These are phyloP conservation scores for Lanius collurio DNA, from an alignment of 2,113 vertebrate genomes.

Conservation along the genomic window DNA sequence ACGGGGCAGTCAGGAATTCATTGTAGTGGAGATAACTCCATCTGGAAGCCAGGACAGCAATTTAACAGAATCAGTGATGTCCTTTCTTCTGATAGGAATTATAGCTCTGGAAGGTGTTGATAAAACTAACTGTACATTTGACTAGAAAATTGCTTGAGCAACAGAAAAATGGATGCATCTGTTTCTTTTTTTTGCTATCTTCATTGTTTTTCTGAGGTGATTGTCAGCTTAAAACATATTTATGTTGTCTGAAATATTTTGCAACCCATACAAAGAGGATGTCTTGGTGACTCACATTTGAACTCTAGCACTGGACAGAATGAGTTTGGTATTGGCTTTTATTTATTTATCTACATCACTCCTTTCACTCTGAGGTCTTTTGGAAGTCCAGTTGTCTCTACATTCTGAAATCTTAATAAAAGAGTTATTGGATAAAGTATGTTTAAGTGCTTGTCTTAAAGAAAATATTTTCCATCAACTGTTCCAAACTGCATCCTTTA, in stretches of 20 bases:
- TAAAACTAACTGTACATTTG: not conserved
- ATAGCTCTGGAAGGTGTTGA: not conserved
- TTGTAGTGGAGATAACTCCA: rapidly evolving
- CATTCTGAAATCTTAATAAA: not conserved
- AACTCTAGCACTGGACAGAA: not conserved
- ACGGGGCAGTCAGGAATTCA: not conserved
- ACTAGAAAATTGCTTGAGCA: not conserved
- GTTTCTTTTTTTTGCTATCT: not conserved
- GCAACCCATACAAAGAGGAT: not conserved
- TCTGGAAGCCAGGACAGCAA: not conserved
- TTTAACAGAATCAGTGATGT: not conserved
- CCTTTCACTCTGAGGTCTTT: not conserved
- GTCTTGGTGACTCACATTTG: not conserved
- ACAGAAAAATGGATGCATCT: not conserved
- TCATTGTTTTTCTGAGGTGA: not conserved
- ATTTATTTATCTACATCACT: not conserved
- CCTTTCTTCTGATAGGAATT: not conserved
- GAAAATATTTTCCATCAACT: not conserved
- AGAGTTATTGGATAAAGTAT: not conserved
- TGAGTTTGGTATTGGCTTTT: not conserved
- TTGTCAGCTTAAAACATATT: not conserved
- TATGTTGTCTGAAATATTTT: not conserved
- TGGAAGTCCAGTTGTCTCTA: not conserved
- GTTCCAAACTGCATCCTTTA: not conserved
- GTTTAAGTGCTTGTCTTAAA: not conserved